Conservation (phyloP, 2,888 invertebrate species). For the Sisyra terminalis region DNA sequence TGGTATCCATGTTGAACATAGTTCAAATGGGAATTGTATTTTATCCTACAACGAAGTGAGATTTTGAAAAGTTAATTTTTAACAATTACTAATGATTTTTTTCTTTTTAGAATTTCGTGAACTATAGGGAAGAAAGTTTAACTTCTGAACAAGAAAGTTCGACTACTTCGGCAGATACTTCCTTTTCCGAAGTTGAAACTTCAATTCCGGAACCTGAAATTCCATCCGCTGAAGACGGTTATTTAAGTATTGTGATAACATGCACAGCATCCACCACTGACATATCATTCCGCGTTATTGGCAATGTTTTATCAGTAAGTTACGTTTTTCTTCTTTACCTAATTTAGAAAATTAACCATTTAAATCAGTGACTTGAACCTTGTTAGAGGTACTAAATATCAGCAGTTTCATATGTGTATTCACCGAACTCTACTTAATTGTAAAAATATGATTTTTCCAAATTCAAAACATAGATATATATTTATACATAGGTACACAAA, state of each 20-base stretch:
- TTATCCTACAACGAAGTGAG: background rate
- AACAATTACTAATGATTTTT: background rate
- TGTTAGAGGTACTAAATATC: too few species aligned
- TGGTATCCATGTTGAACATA: slow-evolving; percentile 31
- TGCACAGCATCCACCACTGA: slow-evolving; percentile 41
- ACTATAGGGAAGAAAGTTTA: background rate
- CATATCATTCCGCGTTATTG: slow-evolving; percentile 50
- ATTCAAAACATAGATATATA: too few species aligned
- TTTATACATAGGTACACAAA: too few species aligned
- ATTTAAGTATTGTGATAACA: slow-evolving; percentile 36
- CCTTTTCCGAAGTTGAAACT: background rate
- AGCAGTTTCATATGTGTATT: too few species aligned
- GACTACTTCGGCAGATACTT: too few species aligned
- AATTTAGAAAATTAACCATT: too few species aligned
- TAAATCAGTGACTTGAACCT: too few species aligned
- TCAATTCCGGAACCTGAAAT: slow-evolving; percentile 4
- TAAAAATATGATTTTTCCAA: too few species aligned
- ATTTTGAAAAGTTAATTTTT: background rate
- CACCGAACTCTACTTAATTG: too few species aligned
- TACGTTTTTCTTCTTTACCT: slow-evolving; percentile 2
- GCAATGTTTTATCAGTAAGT: slow-evolving; percentile 43
- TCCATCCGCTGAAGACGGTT: slow-evolving; percentile 30
- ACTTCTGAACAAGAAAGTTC: background rate
- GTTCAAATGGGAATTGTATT: slow-evolving; percentile 25
- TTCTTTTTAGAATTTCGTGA: background rate